Percentiles rank a stretch among this genome's conserved stretches.
Conservation (phyloP, 2,113 vertebrate genomes). For the Lophochroa leadbeateri region DNA sequence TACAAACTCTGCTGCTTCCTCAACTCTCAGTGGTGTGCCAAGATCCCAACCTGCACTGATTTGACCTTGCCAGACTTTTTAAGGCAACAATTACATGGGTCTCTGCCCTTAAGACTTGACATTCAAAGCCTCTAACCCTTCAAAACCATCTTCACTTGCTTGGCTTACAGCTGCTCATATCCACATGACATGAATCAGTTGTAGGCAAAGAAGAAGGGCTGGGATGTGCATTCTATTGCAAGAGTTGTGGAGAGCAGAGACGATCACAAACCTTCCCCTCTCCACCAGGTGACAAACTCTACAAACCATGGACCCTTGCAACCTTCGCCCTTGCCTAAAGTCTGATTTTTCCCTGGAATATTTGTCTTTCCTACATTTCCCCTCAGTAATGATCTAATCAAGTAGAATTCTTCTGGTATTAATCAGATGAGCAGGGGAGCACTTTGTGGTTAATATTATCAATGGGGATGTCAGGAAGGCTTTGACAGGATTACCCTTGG, state of each 20-base stretch:
- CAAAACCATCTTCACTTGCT: not conserved
- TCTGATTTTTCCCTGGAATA: not conserved
- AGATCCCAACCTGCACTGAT: not conserved
- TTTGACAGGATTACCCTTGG: constrained; percentile 54
- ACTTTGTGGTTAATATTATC: constrained; percentile 45
- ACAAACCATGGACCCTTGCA: not conserved
- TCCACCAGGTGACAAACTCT: not conserved
- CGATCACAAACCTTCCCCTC: not conserved
- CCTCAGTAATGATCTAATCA: constrained; percentile 21
- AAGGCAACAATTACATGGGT: not conserved
- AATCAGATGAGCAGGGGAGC: constrained; percentile 31
- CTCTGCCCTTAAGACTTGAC: not conserved
- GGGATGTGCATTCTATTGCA: not conserved
- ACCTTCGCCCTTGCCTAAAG: not conserved
- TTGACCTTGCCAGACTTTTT: not conserved
- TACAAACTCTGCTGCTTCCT: not conserved
- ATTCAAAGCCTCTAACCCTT: not conserved
- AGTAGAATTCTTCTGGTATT: constrained; percentile 44
- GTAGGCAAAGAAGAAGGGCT: not conserved
- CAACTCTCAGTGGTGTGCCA: not conserved
- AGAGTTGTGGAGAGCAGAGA: not conserved
- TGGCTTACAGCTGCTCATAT: not conserved
- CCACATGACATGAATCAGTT: not conserved
- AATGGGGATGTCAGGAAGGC: constrained; percentile 7
- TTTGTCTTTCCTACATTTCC: constrained; percentile 7